These are phyloP conservation scores for Sialis fuliginosa DNA, from an alignment of 2,888 invertebrate species.

Conservation along the genomic window DNA sequence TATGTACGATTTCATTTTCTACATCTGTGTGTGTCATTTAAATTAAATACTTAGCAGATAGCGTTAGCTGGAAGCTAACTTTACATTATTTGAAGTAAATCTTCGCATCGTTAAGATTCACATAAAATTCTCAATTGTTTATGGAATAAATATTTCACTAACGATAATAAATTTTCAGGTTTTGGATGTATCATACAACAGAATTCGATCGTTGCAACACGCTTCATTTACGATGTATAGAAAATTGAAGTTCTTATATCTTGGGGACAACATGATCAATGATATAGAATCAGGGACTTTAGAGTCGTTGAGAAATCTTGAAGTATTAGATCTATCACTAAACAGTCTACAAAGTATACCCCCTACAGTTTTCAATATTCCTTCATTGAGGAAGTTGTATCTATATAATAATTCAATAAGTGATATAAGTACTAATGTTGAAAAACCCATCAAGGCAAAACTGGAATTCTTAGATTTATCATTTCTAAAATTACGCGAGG, in stretches of 20 bases:
- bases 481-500: conserved; percentile 33
- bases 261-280: conserved; percentile 37
- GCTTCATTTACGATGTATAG: conserved; percentile 32
- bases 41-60: too few relatives aligned
- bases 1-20: too few relatives aligned
- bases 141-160: too few relatives aligned
- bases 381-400: conserved; percentile 41
- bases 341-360: conserved; percentile 34
- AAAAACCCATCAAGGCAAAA: conserved; percentile 36
- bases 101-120: too few relatives aligned
- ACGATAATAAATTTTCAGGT: conserved; percentile 25
- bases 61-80: too few relatives aligned
- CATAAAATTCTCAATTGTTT: too few relatives aligned
- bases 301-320: conserved; percentile 27
- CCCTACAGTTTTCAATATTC: conserved; percentile 29
- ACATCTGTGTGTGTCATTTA: too few relatives aligned
- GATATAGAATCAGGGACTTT: conserved; percentile 35
- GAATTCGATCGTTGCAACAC: conserved; percentile 30
- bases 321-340: conserved; percentile 35
- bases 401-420: conserved; percentile 31
- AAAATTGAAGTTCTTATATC: conserved; percentile 33
- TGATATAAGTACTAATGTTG: conserved; percentile 15
- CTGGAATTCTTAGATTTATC: conserved; percentile 39
- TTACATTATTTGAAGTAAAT: too few relatives aligned
- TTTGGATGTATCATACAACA: conserved; percentile 36